These are phyloP conservation scores for Lepus timidus DNA, from an alignment of 2,113 vertebrate genomes.

Conservation along the genomic window DNA sequence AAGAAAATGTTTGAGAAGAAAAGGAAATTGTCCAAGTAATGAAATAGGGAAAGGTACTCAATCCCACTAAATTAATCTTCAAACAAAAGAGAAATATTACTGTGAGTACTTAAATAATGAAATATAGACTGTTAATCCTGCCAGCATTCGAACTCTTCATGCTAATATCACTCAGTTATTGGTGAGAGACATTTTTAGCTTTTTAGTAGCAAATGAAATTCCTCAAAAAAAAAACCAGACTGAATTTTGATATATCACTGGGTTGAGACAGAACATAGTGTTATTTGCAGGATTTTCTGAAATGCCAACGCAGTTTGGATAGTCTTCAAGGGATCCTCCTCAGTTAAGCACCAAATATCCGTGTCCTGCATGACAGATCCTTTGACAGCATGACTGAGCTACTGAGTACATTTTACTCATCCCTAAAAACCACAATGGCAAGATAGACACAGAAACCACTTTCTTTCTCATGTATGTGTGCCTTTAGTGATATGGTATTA, in stretches of 20 bases:
- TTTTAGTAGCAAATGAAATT: neutral
- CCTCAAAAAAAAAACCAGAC: neutral
- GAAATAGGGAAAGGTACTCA: neutral
- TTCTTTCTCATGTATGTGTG: neutral
- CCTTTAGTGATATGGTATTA: conserved; percentile 31
- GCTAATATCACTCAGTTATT: neutral
- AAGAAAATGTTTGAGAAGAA: neutral
- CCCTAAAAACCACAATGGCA: neutral
- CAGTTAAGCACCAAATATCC: neutral
- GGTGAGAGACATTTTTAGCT: conserved; percentile 1
- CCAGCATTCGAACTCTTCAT: neutral
- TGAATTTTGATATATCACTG: neutral
- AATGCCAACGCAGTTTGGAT: neutral
- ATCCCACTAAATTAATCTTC: neutral
- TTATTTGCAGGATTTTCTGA: conserved; percentile 40
- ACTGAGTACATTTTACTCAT: neutral
- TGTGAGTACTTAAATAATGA: conserved; percentile 21
- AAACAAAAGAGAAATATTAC: neutral
- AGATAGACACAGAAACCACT: conserved; percentile 19
- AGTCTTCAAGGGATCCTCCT: neutral
- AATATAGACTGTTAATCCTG: neutral
- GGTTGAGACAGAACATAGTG: neutral
- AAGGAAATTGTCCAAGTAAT: neutral
- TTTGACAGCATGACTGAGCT: neutral
- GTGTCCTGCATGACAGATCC: neutral